Evolutionary conservation across 1,140 invertebrate species (phyloP), one percentile per base, ranked within the genome.

Genomic region (Formica exsecta): DNA sequence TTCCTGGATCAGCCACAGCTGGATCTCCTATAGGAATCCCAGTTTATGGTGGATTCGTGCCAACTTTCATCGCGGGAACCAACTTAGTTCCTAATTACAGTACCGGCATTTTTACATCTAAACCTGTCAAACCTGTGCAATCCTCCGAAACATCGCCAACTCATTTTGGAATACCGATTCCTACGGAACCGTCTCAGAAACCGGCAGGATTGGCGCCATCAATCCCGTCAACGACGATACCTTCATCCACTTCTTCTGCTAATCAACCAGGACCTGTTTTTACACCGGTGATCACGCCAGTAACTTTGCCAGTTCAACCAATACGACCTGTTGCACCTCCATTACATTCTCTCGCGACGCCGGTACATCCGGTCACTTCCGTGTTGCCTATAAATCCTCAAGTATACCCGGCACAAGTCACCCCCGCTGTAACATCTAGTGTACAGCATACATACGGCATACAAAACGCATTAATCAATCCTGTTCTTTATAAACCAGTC

Each of bases 131-230:
- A 16, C 68, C 90, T 0, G 77, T 89, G 9, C 92, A 93, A 74
- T 83, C 92, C 7, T 44, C 84, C 4, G 90, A 87, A 1, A 86
- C 90, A 7, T 90, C 80, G 65, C 75, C 94, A 64, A 95, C 94
- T 16, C 92, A 95, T 22, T 95, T 95, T 38, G 90, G 87, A 0
- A 85, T 95, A 62, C 94, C 94, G 4, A 92, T 95, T 61, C 93
- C 93, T 6, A 87, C 71, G 29, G 51, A 86, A 38, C 73, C 70
- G n/a, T 61, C 38, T 25, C 70, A 68, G 36, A 83, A 87, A 59
- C 86, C 89, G 16, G 19, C 3, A 0, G 54, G 5, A 44, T 74
- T 65, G n/a, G n/a, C 76, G 0, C 51, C 84, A 16, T 22, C 51
- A 13, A 38, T 11, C 11, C 59, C 73, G 0, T 7, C 65, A 9